Percentiles rank a stretch among this genome's conserved stretches.
Evolutionary conservation across 2,113 vertebrate species (phyloP).

Genomic region (Bos javanicus): DNA sequence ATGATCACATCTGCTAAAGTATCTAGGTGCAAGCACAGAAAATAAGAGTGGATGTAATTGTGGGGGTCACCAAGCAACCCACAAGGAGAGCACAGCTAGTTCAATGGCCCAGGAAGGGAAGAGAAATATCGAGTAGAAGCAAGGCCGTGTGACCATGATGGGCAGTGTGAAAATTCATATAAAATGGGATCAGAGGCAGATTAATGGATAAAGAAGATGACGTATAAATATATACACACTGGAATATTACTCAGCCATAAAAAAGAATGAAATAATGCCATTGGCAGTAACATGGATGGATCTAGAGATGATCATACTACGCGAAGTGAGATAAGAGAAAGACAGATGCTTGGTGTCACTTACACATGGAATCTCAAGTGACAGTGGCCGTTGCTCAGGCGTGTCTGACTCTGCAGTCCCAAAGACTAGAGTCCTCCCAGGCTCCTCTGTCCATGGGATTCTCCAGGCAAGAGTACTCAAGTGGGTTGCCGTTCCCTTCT

Average conservation of each 20-base stretch:
- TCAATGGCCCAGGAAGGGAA: neutral
- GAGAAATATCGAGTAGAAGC: neutral
- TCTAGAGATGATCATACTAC: neutral
- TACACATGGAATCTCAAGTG: accelerated
- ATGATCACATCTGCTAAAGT: neutral
- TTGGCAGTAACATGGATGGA: neutral
- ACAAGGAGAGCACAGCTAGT: accelerated
- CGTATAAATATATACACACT: neutral
- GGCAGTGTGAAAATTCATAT: neutral
- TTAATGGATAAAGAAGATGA: neutral
- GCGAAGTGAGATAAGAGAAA: neutral
- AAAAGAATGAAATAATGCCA: neutral
- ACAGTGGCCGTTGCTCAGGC: accelerated
- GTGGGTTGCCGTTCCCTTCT: neutral
- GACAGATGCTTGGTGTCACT: accelerated
- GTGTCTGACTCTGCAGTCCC: neutral
- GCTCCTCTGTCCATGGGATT: neutral
- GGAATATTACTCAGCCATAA: neutral
- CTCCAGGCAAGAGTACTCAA: neutral
- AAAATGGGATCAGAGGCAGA: neutral
- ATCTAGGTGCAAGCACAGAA: neutral
- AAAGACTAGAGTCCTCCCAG: neutral
- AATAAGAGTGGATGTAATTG: neutral
- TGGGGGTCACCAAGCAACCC: neutral
- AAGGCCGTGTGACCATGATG: neutral